Base-by-base conservation (phyloP, 2,113 vertebrate genomes). In the Ailurus styani region DNA sequence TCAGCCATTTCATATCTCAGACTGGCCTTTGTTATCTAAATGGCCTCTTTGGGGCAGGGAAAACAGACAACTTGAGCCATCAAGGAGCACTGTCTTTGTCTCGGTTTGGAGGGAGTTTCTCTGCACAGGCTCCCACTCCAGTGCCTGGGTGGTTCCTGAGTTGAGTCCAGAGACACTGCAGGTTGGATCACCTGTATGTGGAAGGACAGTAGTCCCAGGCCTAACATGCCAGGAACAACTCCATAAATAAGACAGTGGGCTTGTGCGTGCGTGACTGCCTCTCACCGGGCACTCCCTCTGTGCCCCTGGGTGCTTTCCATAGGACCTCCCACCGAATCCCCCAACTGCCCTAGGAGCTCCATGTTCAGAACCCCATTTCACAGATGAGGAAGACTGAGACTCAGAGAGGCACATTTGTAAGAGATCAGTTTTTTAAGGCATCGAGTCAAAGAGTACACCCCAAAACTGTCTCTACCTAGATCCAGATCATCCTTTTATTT, bases 11-110 rank as follows among this genome's bases (percentile, higher is more conserved):
- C 62, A 57, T 92, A 84, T 93, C 94, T 93, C 92, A 47, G 78
- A 6, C 90, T 90, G 62, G 87, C 54, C 29, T 89, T 50, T 52
- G 60, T 87, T 97, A 97, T 98, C 97, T 97, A 97, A 97, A 96
- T 93, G 89, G 95, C 83, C 82, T 88, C 0, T 52, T 14, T 20
- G 40, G 96, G 82, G 55, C n/a, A n/a, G n/a, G n/a, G n/a, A n/a
- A n/a, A n/a, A n/a, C 93, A 91, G 70, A 93, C 45, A 21, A 21
- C 47, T 47, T 4, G 40, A 34, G 55, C n/a, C 86, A 34, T 45
- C 83, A 18, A 20, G 54, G 70, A 52, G 83, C 31, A 18, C 42
- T 45, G 27, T 88, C 91, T 87, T 64, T 62, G 66, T 93, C 68
- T 72, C 6, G 66, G 64, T 57, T 79, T 57, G 60, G 52, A 85